phyloP scores from a whole-genome alignment of 1,140 invertebrate genomes.

The Carposina sasakii region DNA sequence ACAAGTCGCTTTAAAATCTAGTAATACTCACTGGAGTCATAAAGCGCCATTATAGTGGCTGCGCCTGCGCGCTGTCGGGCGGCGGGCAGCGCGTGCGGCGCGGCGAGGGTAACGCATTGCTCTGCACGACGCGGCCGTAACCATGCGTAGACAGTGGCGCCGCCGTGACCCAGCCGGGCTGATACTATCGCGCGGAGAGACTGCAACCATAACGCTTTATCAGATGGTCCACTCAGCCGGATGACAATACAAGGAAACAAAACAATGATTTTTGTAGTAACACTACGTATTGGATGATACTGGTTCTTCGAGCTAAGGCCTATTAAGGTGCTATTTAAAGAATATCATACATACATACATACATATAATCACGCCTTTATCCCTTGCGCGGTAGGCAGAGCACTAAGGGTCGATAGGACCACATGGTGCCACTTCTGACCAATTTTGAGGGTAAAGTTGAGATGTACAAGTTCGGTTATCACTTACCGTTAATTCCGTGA shows the following conservation, averaged over 20 bases:
- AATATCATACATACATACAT: neutral
- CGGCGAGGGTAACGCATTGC: slow-evolving; percentile 60
- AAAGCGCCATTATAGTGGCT: slow-evolving; percentile 57
- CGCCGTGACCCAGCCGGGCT: slow-evolving; percentile 35
- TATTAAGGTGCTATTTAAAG: too few species aligned
- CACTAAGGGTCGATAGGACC: too few species aligned
- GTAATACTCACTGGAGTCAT: slow-evolving; percentile 55
- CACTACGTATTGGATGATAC: too few species aligned
- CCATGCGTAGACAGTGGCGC: slow-evolving; percentile 45
- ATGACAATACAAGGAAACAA: too few species aligned
- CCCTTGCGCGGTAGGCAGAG: too few species aligned
- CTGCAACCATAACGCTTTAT: slow-evolving; percentile 37
- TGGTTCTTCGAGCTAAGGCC: too few species aligned
- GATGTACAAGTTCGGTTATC: too few species aligned
- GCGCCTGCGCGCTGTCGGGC: slow-evolving; percentile 55
- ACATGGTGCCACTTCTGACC: too few species aligned
- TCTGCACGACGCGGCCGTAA: slow-evolving; percentile 45
- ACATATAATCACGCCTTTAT: too few species aligned
- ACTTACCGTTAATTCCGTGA: slow-evolving; percentile 62
- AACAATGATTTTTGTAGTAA: too few species aligned
- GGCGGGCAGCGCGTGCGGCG: slow-evolving; percentile 53
- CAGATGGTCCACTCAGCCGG: too few species aligned
- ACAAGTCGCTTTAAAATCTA: neutral
- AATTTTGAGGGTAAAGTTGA: too few species aligned
- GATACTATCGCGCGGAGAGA: slow-evolving; percentile 41